Base-by-base conservation (phyloP, 2,113 vertebrate species). In the Arothron firmamentum region DNA sequence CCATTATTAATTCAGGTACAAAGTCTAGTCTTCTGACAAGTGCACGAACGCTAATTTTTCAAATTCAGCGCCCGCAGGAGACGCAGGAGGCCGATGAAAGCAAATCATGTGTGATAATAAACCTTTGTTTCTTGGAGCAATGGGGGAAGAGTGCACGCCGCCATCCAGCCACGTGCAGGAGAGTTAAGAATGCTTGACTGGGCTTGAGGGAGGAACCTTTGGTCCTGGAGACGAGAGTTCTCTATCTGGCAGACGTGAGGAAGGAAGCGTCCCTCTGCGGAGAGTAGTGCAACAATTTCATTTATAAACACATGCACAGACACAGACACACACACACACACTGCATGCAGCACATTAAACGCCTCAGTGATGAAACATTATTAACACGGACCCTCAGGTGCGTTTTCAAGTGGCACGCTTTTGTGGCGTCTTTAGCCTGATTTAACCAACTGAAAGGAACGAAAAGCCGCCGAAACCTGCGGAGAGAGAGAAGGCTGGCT, bases 81-180 rank as follows among this genome's bases (percentile, higher is more conserved):
- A 82, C 31, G 49, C 59, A 69, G 65, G 60, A 77, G 60, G 70
- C 64, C 55, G 65, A 77, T 50, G 72, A 84, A 72, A 76, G 74
- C 62, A 75, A 81, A 87, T 87, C 78, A 75, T 70, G 77, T 78
- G 77, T 62, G 71, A 79, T 80, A 79, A 80, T 79, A 80, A 79
- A 80, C 69, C 66, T 79, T 82, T 82, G 67, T 78, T 82, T 84
- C 82, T 70, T 62, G 31, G 46, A 76, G 79, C 77, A 72, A 72
- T 58, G 2, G 52, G 59, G 57, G 64, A 56, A 60, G 67, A 57
- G 61, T 2, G 56, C 15, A 8, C 3, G 21, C 53, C 2, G 66
- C 59, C 68, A 77, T 82, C 76, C 48, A 61, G 72, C 77, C 78
- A 61, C 70, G 78, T 17, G 67, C 69, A 71, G 70, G 65, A 20